Percentiles rank a stretch among this genome's conserved stretches.
phyloP scores from a whole-genome alignment of 2,113 vertebrate species.

The Laticauda colubrina region DNA sequence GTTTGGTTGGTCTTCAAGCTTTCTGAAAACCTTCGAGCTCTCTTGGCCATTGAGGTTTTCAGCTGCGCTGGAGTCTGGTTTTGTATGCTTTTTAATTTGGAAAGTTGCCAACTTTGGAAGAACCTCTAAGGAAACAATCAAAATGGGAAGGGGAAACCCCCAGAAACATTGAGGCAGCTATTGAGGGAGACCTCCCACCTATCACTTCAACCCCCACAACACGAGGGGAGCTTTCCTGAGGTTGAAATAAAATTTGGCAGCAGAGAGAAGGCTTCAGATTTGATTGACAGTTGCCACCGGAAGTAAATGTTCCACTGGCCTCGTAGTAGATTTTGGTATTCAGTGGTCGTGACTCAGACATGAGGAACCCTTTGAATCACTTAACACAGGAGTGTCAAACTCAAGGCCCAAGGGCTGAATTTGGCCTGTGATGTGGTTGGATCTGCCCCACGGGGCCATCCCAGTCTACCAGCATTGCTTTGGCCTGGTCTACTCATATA shows the following conservation, averaged over 20 bases:
- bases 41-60: slow-evolving; percentile 1
- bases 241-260: slow-evolving; percentile 7
- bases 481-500: too few relatives aligned
- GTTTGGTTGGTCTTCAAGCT: neutral
- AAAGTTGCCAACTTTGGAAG: slow-evolving; percentile 22
- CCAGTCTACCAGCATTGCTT: too few relatives aligned
- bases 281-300: neutral
- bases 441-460: too few relatives aligned
- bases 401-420: too few relatives aligned
- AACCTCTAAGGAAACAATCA: slow-evolving; percentile 36
- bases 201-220: neutral
- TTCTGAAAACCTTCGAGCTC: neutral
- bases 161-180: slow-evolving; percentile 12
- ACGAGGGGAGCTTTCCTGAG: neutral
- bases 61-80: slow-evolving; percentile 25
- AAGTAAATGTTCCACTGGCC: neutral
- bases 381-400: neutral
- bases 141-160: slow-evolving; percentile 29
- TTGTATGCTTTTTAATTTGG: slow-evolving; percentile 25
- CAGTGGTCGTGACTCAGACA: neutral
- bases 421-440: too few relatives aligned
- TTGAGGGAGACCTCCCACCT: slow-evolving; percentile 19
- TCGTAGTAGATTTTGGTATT: neutral
- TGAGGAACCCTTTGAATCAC: neutral
- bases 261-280: neutral